phyloP scores from a whole-genome alignment of 2,888 invertebrate species.

The Piscicola geometra region DNA sequence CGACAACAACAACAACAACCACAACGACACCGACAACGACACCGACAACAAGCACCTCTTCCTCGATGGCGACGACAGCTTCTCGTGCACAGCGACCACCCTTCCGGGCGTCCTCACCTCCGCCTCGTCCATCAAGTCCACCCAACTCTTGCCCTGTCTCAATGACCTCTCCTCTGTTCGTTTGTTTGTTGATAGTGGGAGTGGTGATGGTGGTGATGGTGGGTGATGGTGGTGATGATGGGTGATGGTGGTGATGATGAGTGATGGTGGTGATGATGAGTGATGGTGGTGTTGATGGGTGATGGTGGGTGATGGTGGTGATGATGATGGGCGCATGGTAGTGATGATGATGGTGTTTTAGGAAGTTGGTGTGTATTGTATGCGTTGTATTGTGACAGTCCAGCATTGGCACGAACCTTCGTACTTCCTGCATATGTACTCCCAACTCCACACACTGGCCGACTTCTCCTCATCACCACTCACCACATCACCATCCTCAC shows the following conservation, averaged over 20 bases:
- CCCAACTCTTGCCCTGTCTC: conserved; percentile 62
- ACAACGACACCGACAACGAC: not conserved
- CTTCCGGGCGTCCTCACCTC: conserved; percentile 76
- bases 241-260: too few relatives aligned
- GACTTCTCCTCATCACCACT: not conserved
- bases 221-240: too few relatives aligned
- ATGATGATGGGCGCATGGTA: too few relatives aligned
- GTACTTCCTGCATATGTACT: conserved; percentile 1
- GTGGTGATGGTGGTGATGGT: not conserved
- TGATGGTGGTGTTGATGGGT: too few relatives aligned
- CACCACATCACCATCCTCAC: too few relatives aligned
- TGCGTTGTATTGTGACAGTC: too few relatives aligned
- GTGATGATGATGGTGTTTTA: too few relatives aligned
- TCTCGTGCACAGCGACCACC: conserved; percentile 85
- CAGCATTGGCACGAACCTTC: not conserved
- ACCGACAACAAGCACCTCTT: conserved; percentile 61
- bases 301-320: too few relatives aligned
- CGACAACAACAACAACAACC: not conserved
- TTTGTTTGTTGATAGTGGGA: not conserved
- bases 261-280: too few relatives aligned
- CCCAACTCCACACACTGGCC: conserved; percentile 16
- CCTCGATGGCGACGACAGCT: conserved; percentile 84
- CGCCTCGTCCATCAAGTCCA: conserved; percentile 66
- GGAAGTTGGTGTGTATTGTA: too few relatives aligned
- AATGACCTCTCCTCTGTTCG: conserved; percentile 29